Evolutionary conservation across 2,797 vertebrate species (phyloP).

Genomic region (Ctenochaetus hawaiiensis): DNA sequence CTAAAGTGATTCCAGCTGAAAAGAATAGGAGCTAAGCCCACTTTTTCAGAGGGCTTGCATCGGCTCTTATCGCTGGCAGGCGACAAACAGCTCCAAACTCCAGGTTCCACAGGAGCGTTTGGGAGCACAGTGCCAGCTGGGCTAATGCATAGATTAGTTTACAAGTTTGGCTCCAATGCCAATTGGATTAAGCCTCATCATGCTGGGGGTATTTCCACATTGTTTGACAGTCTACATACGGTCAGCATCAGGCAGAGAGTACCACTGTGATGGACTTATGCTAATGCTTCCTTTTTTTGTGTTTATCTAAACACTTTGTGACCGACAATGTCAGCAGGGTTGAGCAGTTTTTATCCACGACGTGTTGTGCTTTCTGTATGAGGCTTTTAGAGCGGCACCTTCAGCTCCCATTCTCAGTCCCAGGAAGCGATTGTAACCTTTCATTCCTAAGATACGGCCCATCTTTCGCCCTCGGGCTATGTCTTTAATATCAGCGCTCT

Average conservation of each 20-base stretch:
- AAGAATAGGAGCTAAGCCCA: slow-evolving; percentile 84
- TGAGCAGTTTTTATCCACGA: slow-evolving; percentile 42
- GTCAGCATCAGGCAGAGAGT: slow-evolving; percentile 75
- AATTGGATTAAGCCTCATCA: slow-evolving; percentile 87
- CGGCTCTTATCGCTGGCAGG: slow-evolving; percentile 80
- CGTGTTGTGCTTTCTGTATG: slow-evolving; percentile 27
- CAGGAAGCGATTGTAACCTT: slow-evolving; percentile 53
- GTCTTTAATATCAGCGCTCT: slow-evolving; percentile 67
- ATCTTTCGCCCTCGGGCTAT: slow-evolving; percentile 50
- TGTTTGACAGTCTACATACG: slow-evolving; percentile 83
- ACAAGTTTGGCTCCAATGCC: slow-evolving; percentile 86
- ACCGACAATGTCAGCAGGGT: slow-evolving; percentile 71
- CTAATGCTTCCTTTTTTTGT: slow-evolving; percentile 70
- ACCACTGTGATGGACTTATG: slow-evolving; percentile 79
- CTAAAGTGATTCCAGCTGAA: slow-evolving; percentile 76
- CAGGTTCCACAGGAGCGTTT: slow-evolving; percentile 80
- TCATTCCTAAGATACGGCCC: slow-evolving; percentile 55
- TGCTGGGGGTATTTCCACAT: slow-evolving; percentile 74
- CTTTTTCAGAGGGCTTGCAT: slow-evolving; percentile 66
- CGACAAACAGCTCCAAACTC: slow-evolving; percentile 79
- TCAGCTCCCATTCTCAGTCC: slow-evolving; percentile 24
- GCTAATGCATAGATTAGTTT: slow-evolving; percentile 89
- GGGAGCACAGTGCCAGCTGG: slow-evolving; percentile 77
- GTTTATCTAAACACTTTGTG: slow-evolving; percentile 76
- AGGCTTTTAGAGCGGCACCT: slow-evolving; percentile 57